Conservation (phyloP, 2,113 vertebrate genomes). For the Sinosuthora webbiana region DNA sequence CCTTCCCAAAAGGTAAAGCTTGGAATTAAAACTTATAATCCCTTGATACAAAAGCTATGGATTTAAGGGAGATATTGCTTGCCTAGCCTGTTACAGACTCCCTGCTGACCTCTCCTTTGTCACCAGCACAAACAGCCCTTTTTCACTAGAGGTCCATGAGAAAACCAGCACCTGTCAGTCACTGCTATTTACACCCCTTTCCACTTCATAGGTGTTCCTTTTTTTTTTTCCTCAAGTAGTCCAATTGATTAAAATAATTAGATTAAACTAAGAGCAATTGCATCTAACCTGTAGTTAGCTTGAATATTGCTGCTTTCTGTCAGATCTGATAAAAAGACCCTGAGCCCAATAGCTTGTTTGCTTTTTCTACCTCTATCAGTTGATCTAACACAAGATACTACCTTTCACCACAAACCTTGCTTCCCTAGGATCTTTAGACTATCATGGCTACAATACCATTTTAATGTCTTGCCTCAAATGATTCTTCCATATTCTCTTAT, state of each 20-base stretch:
- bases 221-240: neutral
- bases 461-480: neutral
- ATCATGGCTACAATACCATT: neutral
- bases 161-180: neutral
- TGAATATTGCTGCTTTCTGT: slow-evolving; percentile 45
- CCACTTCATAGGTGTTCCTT: neutral
- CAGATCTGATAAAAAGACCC: slow-evolving; percentile 29
- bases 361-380: slow-evolving; percentile 23
- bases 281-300: slow-evolving; percentile 21
- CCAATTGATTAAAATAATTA: slow-evolving; percentile 42
- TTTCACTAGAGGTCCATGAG: neutral
- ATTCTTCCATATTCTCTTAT: slow-evolving; percentile 20
- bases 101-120: slow-evolving; percentile 5
- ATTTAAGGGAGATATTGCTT: neutral
- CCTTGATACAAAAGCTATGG: neutral
- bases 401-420: slow-evolving; percentile 22
- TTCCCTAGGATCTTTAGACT: slow-evolving; percentile 4
- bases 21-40: neutral
- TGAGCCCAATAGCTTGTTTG: slow-evolving; percentile 16
- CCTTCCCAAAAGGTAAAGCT: neutral
- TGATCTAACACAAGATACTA: slow-evolving; percentile 48
- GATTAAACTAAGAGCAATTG: slow-evolving; percentile 45
- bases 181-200: neutral
- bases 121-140: neutral
- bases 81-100: neutral